Conservation (phyloP, 2,888 invertebrate genomes). For the Theodoxus fluviatilis region DNA sequence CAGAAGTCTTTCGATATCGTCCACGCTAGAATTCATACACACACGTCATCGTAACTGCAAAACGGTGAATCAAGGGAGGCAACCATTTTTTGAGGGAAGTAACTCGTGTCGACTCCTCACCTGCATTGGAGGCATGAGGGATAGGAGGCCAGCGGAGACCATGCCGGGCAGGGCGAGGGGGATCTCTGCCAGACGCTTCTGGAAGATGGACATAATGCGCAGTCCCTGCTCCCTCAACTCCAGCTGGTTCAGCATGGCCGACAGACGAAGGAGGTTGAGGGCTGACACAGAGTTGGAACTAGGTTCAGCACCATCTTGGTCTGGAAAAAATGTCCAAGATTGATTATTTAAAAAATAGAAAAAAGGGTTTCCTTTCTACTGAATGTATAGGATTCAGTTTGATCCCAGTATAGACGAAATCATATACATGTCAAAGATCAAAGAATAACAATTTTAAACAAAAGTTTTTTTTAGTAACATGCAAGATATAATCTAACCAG, state of each 20-base stretch:
- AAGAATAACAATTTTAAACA: not conserved
- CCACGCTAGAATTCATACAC: too few relatives aligned
- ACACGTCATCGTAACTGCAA: too few relatives aligned
- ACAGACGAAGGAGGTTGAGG: slow-evolving; percentile 75
- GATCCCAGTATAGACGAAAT: not conserved
- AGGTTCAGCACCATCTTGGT: slow-evolving; percentile 94
- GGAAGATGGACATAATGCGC: slow-evolving; percentile 68
- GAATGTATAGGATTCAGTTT: not conserved
- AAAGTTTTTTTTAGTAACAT: not conserved
- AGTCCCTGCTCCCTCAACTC: slow-evolving; percentile 72
- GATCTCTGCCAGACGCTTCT: slow-evolving; percentile 69
- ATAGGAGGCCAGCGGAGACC: slow-evolving; percentile 77
- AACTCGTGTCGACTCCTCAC: slow-evolving; percentile 65
- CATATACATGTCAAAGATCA: not conserved
- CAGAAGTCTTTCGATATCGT: too few relatives aligned
- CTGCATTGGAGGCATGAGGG: slow-evolving; percentile 76
- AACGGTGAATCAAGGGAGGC: slow-evolving; percentile 29
- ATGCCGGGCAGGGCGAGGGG: slow-evolving; percentile 81
- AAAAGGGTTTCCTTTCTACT: too few relatives aligned
- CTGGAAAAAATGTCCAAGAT: slow-evolving; percentile 70
- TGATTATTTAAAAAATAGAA: not conserved
- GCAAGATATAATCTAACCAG: too few relatives aligned
- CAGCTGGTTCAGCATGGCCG: slow-evolving; percentile 75
- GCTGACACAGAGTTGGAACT: slow-evolving; percentile 89
- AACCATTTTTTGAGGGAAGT: slow-evolving; percentile 25